Evolutionary conservation across 1,140 invertebrate genomes (phyloP).

Genomic region (Sinella curviseta): DNA sequence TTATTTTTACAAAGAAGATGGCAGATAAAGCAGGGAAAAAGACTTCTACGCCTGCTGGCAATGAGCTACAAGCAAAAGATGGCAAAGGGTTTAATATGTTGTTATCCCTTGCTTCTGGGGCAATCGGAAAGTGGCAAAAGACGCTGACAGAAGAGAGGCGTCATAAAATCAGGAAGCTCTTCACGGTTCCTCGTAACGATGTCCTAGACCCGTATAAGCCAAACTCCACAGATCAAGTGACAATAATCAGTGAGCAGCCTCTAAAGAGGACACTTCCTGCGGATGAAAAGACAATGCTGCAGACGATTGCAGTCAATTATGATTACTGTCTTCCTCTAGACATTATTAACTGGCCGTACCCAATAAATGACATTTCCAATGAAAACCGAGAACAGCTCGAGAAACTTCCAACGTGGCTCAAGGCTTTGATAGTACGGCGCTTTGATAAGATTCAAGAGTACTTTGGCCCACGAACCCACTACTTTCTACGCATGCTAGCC

Average conservation of each 20-base stretch:
- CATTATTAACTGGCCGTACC: neutral
- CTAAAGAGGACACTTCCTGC: neutral
- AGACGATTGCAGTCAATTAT: conserved; percentile 25
- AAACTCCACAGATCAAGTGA: conserved; percentile 23
- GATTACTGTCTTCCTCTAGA: conserved; percentile 24
- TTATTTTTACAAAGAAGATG: too few relatives aligned
- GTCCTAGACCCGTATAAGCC: conserved; percentile 31
- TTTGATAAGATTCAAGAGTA: neutral
- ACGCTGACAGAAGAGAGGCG: neutral
- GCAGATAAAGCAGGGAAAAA: too few relatives aligned
- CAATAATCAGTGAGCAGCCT: neutral
- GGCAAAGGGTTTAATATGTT: too few relatives aligned
- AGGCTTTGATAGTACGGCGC: neutral
- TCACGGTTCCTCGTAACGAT: conserved; percentile 33
- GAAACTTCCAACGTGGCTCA: conserved; percentile 16
- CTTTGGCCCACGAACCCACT: neutral
- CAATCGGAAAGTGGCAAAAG: conserved; percentile 19
- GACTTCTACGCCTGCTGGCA: too few relatives aligned
- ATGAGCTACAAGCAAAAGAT: too few relatives aligned
- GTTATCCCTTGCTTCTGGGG: neutral
- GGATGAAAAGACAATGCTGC: neutral
- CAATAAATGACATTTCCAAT: neutral
- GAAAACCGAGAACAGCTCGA: conserved; percentile 20
- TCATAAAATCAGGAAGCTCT: neutral
- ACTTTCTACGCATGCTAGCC: conserved; percentile 2